A percentile compares a stretch with the other conserved stretches of the same genome.
These are phyloP conservation scores for Nerophis lumbriciformis DNA, from an alignment of 2,113 vertebrate species.

Conservation along the genomic window DNA sequence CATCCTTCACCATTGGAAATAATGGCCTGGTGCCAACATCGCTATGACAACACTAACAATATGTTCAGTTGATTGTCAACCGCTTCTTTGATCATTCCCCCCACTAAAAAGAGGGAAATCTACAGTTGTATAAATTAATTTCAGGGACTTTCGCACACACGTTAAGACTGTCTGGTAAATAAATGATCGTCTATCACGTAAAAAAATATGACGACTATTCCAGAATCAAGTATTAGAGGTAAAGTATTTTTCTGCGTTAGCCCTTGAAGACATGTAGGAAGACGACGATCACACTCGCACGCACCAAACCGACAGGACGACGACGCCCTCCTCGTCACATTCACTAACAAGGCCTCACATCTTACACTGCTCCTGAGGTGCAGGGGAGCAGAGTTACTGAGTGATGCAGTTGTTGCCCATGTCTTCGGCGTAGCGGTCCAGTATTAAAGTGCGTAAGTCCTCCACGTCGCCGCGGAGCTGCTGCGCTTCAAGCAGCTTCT, in stretches of 20 bases:
- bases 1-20: conserved; percentile 50
- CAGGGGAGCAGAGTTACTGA: conserved; percentile 42
- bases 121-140: conserved; percentile 57
- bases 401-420: conserved; percentile 98
- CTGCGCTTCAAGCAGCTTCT: conserved; percentile 82
- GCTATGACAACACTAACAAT: conserved; percentile 46
- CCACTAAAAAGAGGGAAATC: conserved; percentile 53
- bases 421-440: conserved; percentile 94
- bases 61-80: conserved; percentile 78
- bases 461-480: conserved; percentile 87
- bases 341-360: conserved; percentile 25
- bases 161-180: conserved; percentile 64
- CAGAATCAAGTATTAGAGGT: conserved; percentile 66
- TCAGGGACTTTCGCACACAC: conserved; percentile 44
- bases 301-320: conserved; percentile 42
- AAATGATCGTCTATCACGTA: conserved; percentile 41
- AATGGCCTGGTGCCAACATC: conserved; percentile 47
- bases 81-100: conserved; percentile 58
- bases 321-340: conserved; percentile 36
- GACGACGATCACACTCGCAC: too few relatives aligned
- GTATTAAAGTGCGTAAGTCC: conserved; percentile 86
- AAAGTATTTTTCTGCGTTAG: conserved; percentile 58
- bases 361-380: conserved; percentile 2
- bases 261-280: conserved; percentile 57
- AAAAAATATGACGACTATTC: conserved; percentile 25